Evolutionary conservation across 2,797 vertebrate species (phyloP).

Genomic region (Microctenopoma steveboyesi): DNA sequence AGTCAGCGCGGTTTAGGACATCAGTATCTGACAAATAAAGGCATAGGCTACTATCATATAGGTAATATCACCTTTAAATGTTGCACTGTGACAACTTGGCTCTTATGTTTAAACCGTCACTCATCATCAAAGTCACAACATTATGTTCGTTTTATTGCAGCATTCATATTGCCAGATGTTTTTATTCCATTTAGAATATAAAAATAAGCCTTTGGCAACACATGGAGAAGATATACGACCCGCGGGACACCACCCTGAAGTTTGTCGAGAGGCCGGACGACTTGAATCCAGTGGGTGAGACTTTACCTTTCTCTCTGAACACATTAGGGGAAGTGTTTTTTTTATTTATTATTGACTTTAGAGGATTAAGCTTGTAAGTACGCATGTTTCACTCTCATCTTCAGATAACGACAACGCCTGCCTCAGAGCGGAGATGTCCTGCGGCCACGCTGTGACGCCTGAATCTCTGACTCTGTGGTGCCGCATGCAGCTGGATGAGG

Average conservation of each 20-base stretch:
- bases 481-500: constrained; percentile 67
- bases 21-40: too few relatives aligned
- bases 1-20: too few relatives aligned
- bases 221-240: constrained; percentile 61
- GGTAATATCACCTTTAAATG: too few relatives aligned
- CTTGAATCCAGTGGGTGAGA: constrained; percentile 54
- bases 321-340: not conserved
- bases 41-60: too few relatives aligned
- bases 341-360: not conserved
- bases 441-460: constrained; percentile 78
- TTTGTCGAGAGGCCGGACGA: constrained; percentile 69
- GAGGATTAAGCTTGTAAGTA: not conserved
- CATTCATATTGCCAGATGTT: too few relatives aligned
- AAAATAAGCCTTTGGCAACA: constrained; percentile 6
- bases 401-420: constrained; percentile 59
- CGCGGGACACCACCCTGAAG: constrained; percentile 55
- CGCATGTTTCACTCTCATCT: too few relatives aligned
- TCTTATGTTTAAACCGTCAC: too few relatives aligned
- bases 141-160: too few relatives aligned
- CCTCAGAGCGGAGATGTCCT: constrained; percentile 75
- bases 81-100: too few relatives aligned
- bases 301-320: not conserved
- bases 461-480: constrained; percentile 73
- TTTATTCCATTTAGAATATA: not conserved
- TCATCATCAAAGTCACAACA: too few relatives aligned